Evolutionary conservation across 2,113 vertebrate species (phyloP).

Genomic region (Heteronetta atricapilla): DNA sequence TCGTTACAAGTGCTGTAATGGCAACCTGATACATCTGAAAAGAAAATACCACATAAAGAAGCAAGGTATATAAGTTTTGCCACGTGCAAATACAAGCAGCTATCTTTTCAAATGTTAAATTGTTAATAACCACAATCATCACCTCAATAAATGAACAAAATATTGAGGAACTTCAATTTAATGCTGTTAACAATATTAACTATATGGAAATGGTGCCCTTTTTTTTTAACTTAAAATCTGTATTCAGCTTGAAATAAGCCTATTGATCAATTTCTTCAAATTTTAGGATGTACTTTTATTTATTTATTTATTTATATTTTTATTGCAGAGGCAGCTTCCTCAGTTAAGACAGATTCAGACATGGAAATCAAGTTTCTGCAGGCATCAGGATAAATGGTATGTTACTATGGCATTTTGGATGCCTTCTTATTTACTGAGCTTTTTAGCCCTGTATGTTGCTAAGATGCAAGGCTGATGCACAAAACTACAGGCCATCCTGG

Average conservation of each 20-base stretch:
- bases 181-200: no score
- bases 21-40: background rate
- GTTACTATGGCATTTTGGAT: constrained; percentile 60
- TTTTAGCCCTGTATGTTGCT: constrained; percentile 47
- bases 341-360: constrained; percentile 8
- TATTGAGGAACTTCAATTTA: background rate
- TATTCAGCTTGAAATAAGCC: background rate
- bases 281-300: background rate
- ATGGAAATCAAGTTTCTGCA: constrained; percentile 45
- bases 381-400: constrained; percentile 11
- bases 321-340: constrained; percentile 27
- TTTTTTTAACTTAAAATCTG: background rate
- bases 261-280: background rate
- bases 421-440: constrained; percentile 44
- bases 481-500: constrained; percentile 9
- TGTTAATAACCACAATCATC: constrained; percentile 6
- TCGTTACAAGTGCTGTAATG: background rate
- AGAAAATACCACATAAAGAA: background rate
- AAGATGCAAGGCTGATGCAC: constrained; percentile 52
- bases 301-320: background rate
- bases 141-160: background rate
- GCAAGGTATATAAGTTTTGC: no score
- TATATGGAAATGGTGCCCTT: background rate
- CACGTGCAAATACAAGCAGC: background rate
- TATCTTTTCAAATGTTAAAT: background rate